Evolutionary conservation across 1,140 invertebrate genomes (phyloP), one percentile per base, ranked within the genome.

Genomic region (Matsumurasca onukii): DNA sequence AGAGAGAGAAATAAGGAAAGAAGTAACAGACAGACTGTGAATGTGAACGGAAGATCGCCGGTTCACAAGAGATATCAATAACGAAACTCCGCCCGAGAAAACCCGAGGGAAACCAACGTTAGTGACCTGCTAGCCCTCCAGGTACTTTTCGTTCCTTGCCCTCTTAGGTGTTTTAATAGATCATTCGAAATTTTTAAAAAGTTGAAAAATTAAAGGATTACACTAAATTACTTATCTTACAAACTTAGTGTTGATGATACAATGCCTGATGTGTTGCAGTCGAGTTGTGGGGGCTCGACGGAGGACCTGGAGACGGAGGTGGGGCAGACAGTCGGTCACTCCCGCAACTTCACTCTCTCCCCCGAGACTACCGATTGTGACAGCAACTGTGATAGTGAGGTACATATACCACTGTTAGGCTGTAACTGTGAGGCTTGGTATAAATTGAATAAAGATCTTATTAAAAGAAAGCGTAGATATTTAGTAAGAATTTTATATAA

Each of bases 281-380:
- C 69, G 30, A 31, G 55, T 20, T 68, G 69, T 68, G 66, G 69
- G 22, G 69, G 66, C 24, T 63, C 69, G 62, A 59, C 55, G 25
- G 72, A 73, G 59, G 72, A 73, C 63, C 39, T 73, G 39, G 72
- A 73, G 63, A 73, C 70, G n/a, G 72, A 73, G 67, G 72, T 73
- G 55, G 72, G 72, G 1, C 69, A 71, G 25, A 59, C 70, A 29
- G 70, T 71, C 9, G 72, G 72, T 25, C 72, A 73, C 29, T 71
- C 68, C 15, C 82, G 89, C 27, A 91, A 91, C 79, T 96, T 97
- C 76, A 95, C 93, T 0, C 82, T 97, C 3, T 97, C 94, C 27
- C 94, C 95, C 1, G 95, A 97, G 81, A 94, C 93, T 55, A 98
- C 94, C n/a, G 95, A 97, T 75, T 96, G 93, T 79, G 94, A 95